A percentile compares a stretch with the other conserved stretches of the same genome.
Evolutionary conservation across 2,888 invertebrate species (phyloP).

Genomic region (Agriopis marginaria): DNA sequence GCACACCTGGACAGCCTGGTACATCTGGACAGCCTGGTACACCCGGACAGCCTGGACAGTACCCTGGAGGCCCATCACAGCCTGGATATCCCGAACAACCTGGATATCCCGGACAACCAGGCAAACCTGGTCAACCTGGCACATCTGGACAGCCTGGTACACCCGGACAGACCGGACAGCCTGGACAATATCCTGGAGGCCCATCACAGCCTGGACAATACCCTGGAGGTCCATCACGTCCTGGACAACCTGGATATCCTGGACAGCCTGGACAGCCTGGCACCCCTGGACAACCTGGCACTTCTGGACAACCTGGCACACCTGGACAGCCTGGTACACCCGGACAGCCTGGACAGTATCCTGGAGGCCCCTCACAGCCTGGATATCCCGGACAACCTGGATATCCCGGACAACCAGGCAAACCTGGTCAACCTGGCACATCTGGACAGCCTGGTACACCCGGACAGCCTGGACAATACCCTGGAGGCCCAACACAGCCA

Average conservation of each 20-base stretch:
- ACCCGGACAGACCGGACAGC: conserved; percentile 41
- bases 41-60: conserved; percentile 25
- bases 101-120: conserved; percentile 42
- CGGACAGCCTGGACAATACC: conserved; percentile 52
- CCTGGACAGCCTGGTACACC: background rate
- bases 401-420: conserved; percentile 43
- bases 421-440: conserved; percentile 42
- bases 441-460: conserved; percentile 44
- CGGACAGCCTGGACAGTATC: conserved; percentile 20
- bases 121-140: conserved; percentile 42
- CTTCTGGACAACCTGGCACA: conserved; percentile 43
- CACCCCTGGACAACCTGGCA: conserved; percentile 36
- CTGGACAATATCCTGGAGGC: too few relatives aligned
- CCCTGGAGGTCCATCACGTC: conserved; percentile 37
- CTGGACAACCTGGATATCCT: conserved; percentile 36
- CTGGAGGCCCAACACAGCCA: too few relatives aligned
- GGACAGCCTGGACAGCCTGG: conserved; percentile 20
- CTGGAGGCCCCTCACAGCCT: conserved; percentile 43
- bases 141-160: conserved; percentile 42
- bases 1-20: conserved; percentile 44
- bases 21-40: background rate
- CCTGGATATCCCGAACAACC: conserved; percentile 23
- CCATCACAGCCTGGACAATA: conserved; percentile 51
- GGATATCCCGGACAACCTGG: conserved; percentile 6
- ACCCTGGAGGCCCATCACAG: conserved; percentile 40